These are phyloP conservation scores for Piprites chloris DNA, from an alignment of 2,113 vertebrate species.

Conservation along the genomic window DNA sequence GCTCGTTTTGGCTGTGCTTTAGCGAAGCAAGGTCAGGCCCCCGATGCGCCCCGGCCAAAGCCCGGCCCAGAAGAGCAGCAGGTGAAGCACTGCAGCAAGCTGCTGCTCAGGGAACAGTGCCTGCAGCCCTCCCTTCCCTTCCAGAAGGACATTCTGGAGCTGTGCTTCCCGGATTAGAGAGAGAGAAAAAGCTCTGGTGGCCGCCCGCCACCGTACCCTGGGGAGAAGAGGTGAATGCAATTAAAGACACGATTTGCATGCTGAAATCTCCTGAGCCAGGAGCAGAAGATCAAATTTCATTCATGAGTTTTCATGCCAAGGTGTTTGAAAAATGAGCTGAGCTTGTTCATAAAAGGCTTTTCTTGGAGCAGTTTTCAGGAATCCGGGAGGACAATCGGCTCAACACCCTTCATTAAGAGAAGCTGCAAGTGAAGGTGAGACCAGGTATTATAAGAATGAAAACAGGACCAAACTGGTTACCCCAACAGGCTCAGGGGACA, in stretches of 20 bases:
- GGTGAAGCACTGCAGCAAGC: background rate
- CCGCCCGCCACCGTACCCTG: background rate
- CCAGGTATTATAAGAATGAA: background rate
- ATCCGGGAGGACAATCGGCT: background rate
- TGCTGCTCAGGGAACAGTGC: background rate
- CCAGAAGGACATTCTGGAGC: background rate
- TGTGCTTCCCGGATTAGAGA: background rate
- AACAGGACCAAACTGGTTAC: slow-evolving; percentile 41
- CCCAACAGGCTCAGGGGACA: background rate
- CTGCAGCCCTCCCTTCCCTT: background rate
- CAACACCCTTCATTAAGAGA: background rate
- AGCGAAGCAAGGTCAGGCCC: background rate
- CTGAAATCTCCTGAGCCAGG: background rate
- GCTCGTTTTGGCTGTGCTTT: background rate
- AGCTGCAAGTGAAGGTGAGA: slow-evolving; percentile 6
- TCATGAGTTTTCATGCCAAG: background rate
- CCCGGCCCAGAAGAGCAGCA: background rate
- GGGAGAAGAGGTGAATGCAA: background rate
- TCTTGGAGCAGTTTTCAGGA: slow-evolving; percentile 26
- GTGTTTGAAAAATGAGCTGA: slow-evolving; percentile 31
- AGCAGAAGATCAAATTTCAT: background rate
- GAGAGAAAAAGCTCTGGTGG: background rate
- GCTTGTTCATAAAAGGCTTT: background rate
- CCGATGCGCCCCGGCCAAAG: background rate
- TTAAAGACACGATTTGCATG: background rate